These are phyloP conservation scores for Butorides virescens DNA, from an alignment of 2,113 vertebrate species.

Conservation along the genomic window DNA sequence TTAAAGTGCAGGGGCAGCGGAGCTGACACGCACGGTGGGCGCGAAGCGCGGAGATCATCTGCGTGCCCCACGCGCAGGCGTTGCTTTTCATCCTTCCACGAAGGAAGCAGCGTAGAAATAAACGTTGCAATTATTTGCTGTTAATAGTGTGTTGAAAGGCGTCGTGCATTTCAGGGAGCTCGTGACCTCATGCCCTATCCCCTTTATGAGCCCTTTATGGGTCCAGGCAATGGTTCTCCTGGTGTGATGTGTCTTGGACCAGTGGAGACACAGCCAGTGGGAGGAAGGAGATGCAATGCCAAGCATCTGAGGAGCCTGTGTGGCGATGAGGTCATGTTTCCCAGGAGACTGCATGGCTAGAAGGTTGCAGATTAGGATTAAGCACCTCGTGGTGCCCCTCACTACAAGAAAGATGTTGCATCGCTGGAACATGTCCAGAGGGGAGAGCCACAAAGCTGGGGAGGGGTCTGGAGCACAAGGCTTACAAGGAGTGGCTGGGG, in stretches of 20 bases:
- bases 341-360: rapidly evolving
- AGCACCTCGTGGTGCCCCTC: not conserved
- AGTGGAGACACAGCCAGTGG: not conserved
- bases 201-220: not conserved
- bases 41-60: not conserved
- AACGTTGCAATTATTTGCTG: not conserved
- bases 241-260: not conserved
- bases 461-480: too few species aligned
- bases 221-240: not conserved
- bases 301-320: not conserved
- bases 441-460: too few species aligned
- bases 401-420: too few species aligned
- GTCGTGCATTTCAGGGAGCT: rapidly evolving
- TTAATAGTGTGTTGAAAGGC: not conserved
- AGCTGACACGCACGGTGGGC: not conserved
- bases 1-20: not conserved
- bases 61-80: rapidly evolving
- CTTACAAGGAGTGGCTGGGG: too few species aligned
- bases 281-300: not conserved
- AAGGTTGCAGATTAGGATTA: not conserved
- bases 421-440: too few species aligned
- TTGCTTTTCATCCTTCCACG: not conserved
- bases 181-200: not conserved
- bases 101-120: not conserved
- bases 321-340: not conserved